Evolutionary conservation across 2,797 vertebrate genomes (phyloP).

Genomic region (Epinephelus coioides): DNA sequence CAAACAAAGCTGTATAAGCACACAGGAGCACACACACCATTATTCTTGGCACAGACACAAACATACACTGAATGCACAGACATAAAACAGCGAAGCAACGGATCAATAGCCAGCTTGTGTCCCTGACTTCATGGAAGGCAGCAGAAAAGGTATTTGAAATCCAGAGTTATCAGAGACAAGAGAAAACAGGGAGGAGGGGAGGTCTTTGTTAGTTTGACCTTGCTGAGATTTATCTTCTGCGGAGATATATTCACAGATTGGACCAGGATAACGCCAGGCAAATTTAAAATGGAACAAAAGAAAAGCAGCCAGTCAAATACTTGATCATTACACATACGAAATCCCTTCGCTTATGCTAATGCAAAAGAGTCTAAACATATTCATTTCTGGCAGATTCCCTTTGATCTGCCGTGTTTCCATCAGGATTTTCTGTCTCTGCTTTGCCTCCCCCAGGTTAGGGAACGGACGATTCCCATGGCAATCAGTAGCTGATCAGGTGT

Average conservation of each 20-base stretch:
- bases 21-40: conserved; percentile 51
- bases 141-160: conserved; percentile 68
- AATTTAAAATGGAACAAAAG: conserved; percentile 39
- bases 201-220: conserved; percentile 73
- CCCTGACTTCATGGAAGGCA: conserved; percentile 68
- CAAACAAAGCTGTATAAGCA: conserved; percentile 60
- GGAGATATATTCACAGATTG: conserved; percentile 46
- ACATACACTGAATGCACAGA: conserved; percentile 67
- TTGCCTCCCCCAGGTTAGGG: conserved; percentile 28
- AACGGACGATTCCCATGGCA: conserved; percentile 55
- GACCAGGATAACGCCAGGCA: conserved; percentile 18
- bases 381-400: conserved; percentile 54
- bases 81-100: conserved; percentile 57
- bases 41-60: conserved; percentile 73
- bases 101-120: conserved; percentile 73
- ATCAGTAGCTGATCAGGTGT: conserved; percentile 70
- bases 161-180: conserved; percentile 66
- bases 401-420: conserved; percentile 62
- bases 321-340: conserved; percentile 31
- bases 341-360: conserved; percentile 54
- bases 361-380: conserved; percentile 58
- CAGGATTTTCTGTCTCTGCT: conserved; percentile 49
- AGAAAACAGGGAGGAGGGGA: conserved; percentile 52
- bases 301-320: conserved; percentile 26
- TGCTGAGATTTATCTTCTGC: conserved; percentile 59